These are phyloP conservation scores for Schmidtea mediterranea DNA, from an alignment of 1,140 invertebrate species.

Conservation along the genomic window DNA sequence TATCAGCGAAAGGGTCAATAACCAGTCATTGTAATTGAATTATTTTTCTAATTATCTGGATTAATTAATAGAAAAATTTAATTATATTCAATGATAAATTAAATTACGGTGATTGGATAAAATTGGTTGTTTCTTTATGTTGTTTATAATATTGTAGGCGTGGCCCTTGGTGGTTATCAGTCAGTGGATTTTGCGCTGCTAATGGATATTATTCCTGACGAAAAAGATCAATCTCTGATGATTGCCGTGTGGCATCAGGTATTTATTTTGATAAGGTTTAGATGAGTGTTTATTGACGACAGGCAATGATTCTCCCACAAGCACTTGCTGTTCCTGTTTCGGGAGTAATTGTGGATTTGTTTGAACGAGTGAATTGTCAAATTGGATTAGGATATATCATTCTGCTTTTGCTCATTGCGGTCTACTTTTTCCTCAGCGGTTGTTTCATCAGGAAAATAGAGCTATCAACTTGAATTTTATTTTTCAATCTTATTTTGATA, in stretches of 20 bases:
- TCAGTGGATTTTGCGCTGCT: constrained; percentile 23
- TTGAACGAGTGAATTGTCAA: constrained; percentile 19
- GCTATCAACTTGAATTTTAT: no score
- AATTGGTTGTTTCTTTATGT: no score
- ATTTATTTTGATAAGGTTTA: background rate
- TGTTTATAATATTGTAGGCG: constrained; percentile 9
- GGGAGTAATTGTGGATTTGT: constrained; percentile 18
- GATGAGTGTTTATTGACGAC: constrained; percentile 3
- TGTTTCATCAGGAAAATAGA: constrained; percentile 17
- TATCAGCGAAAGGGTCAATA: no score
- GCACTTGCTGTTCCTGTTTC: constrained; percentile 20
- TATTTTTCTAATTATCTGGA: no score
- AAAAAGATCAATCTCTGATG: constrained; percentile 20
- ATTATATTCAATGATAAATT: no score
- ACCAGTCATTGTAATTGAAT: no score
- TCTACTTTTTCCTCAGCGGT: constrained; percentile 19
- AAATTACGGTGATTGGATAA: no score
- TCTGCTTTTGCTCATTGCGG: constrained; percentile 16
- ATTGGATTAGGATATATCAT: constrained; percentile 22
- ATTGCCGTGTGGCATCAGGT: constrained; percentile 23
- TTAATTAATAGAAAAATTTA: no score
- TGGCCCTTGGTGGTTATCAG: constrained; percentile 22
- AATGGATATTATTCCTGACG: constrained; percentile 21
- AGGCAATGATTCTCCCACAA: constrained; percentile 20
- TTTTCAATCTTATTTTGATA: no score